Evolutionary conservation across 2,113 vertebrate genomes (phyloP), one percentile per base, ranked within the genome.

Genomic region (Atrichornis clamosus): DNA sequence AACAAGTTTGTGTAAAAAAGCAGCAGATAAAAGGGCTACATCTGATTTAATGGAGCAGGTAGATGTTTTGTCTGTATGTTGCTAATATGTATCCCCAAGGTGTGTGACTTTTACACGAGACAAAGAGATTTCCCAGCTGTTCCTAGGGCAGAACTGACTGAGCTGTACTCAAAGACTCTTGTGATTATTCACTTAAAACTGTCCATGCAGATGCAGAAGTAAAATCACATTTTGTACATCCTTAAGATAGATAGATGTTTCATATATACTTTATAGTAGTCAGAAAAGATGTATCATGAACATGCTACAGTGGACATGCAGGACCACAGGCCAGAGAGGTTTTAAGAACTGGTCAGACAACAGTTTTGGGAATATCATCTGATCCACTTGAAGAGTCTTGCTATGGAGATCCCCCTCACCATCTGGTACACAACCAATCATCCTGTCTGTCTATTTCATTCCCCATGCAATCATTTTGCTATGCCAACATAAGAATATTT

Each of bases 1-100:
- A 97, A 94, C 93, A 94, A 96, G 64, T 37, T 76, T 90, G 49
- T 78, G 35, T 72, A 90, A 78, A 95, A 91, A 86, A 92, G 18
- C 69, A 62, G 32, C 10, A 78, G 81, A 97, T 47, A 91, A 92
- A 94, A 86, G 37, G 41, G 58, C 53, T 82, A 80, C 47, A 74
- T 90, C 83, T 84, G 52, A 82, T 96, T 94, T 85, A 93, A 94
- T 76, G 59, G 32, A 89, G 35, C 49, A 90, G 75, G 19, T 77
- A 90, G 84, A 37, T 49, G 7, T 63, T 87, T 76, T 69, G 39
- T 30, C 63, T 91, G 59, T 84, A 91, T 86, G 82, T 22, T 79
- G 35, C 19, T 91, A 80, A 33, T 52, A 74, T 13, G 0, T 47
- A 35, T 39, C 37, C 17, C 32, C 4, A 13, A 52, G 24, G 5